A percentile compares a stretch with the other conserved stretches of the same genome.
These are phyloP conservation scores for Cisticola juncidis DNA, from an alignment of 2,113 vertebrate genomes.

Conservation along the genomic window DNA sequence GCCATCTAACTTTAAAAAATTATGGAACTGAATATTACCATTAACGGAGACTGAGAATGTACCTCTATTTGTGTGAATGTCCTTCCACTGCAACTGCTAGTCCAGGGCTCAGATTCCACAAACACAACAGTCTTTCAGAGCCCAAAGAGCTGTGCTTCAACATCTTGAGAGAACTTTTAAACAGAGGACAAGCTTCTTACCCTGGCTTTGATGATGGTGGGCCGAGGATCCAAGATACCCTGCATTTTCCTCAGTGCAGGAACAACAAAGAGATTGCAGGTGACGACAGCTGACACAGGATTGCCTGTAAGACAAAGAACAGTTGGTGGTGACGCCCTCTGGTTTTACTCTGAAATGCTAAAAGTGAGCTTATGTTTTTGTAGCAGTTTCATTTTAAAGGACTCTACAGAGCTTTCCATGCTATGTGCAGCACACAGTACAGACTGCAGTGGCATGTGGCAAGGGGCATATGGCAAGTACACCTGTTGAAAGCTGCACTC, in stretches of 20 bases:
- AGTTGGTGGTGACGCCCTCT: neutral
- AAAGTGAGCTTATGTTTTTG: neutral
- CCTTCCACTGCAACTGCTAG: neutral
- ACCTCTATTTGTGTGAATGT: neutral
- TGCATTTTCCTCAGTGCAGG: slow-evolving; percentile 99
- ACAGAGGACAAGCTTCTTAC: slow-evolving; percentile 70
- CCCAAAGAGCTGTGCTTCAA: neutral
- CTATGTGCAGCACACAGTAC: neutral
- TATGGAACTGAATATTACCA: neutral
- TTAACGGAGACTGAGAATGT: neutral
- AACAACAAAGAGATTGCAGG: slow-evolving; percentile 99
- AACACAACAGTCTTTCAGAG: neutral
- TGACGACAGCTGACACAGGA: slow-evolving; percentile 97
- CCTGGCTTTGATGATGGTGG: slow-evolving; percentile 99
- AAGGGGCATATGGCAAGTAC: neutral
- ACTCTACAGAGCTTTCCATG: neutral
- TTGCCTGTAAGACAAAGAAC: slow-evolving; percentile 82
- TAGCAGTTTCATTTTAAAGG: neutral
- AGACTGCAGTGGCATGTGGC: neutral
- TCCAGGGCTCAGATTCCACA: neutral
- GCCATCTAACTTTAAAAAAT: neutral
- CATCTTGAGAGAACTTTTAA: neutral
- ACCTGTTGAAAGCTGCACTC: neutral
- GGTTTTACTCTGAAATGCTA: neutral
- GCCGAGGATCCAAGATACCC: slow-evolving; percentile 97